Conservation (phyloP, 2,888 invertebrate species). For the Camptogramma bilineatum region DNA sequence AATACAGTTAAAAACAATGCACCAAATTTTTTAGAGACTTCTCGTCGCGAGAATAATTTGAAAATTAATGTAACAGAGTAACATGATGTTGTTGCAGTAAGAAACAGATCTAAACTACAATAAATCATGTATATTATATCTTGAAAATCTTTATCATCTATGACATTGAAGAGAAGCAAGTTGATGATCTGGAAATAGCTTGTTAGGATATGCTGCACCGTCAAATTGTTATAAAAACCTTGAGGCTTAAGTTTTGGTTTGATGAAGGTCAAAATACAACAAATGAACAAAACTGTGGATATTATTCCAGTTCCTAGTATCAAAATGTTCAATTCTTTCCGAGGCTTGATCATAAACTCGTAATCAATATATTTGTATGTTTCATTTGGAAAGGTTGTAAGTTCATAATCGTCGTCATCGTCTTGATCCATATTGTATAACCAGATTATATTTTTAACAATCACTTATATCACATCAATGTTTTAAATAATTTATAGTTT, state of each 20-base stretch:
- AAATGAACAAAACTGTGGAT: neutral
- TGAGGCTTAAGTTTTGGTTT: neutral
- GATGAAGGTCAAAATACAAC: neutral
- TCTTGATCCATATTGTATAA: neutral
- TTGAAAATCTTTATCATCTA: slow-evolving; percentile 1
- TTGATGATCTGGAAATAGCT: slow-evolving; percentile 1
- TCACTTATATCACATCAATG: neutral
- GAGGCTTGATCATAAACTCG: neutral
- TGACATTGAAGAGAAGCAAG: neutral
- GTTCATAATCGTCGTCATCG: neutral
- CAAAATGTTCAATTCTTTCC: neutral
- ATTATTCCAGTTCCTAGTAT: neutral
- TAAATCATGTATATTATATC: slow-evolving; percentile 1
- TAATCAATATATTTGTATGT: slow-evolving; percentile 2
- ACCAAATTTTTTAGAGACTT: slow-evolving; percentile 6
- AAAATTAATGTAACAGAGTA: slow-evolving; percentile 9
- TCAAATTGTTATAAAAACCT: neutral
- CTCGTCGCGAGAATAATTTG: neutral
- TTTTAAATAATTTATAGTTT: neutral
- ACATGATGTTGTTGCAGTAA: slow-evolving; percentile 1
- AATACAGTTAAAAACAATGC: neutral
- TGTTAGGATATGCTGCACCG: neutral
- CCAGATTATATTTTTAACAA: neutral
- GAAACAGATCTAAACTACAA: slow-evolving; percentile 12
- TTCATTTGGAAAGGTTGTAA: neutral